Conservation (phyloP, 2,888 invertebrate species). For the Lomographa bimaculata region DNA sequence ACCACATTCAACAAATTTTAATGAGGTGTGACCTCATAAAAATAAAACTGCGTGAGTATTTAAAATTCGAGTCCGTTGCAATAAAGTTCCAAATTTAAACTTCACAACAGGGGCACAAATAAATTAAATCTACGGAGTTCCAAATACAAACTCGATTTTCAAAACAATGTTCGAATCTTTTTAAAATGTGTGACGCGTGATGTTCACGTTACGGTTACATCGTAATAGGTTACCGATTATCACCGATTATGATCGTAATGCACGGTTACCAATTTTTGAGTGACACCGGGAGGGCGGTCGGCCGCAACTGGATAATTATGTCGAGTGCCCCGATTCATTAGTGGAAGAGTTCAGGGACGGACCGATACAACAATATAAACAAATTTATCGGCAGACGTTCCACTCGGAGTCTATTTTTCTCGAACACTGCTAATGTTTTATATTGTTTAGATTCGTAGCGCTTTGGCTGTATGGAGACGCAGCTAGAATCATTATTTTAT, state of each 20-base stretch:
- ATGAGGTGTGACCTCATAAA: no score
- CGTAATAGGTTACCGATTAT: constrained; percentile 16
- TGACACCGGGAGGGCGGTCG: constrained; percentile 61
- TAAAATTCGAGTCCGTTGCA: no score
- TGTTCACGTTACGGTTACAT: constrained; percentile 1
- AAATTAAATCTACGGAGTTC: constrained; percentile 2
- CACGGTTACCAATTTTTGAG: constrained; percentile 54
- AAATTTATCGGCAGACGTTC: constrained; percentile 13
- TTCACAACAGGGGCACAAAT: constrained; percentile 2
- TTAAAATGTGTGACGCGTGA: constrained; percentile 1
- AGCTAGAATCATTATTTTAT: no score
- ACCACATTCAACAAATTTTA: no score
- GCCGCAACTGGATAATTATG: constrained; percentile 79
- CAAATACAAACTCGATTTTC: constrained; percentile 1
- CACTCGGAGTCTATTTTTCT: no score
- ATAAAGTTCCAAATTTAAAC: no score
- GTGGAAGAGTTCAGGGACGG: constrained; percentile 69
- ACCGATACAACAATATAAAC: constrained; percentile 17
- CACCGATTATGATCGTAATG: constrained; percentile 11
- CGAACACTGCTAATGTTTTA: no score
- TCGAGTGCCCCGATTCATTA: constrained; percentile 79
- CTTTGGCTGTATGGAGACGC: no score
- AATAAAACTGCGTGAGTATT: no score
- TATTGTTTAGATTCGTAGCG: no score
- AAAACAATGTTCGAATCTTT: not conserved